phyloP scores from a whole-genome alignment of 2,113 vertebrate species.

The Sinocyclocheilus rhinocerous region DNA sequence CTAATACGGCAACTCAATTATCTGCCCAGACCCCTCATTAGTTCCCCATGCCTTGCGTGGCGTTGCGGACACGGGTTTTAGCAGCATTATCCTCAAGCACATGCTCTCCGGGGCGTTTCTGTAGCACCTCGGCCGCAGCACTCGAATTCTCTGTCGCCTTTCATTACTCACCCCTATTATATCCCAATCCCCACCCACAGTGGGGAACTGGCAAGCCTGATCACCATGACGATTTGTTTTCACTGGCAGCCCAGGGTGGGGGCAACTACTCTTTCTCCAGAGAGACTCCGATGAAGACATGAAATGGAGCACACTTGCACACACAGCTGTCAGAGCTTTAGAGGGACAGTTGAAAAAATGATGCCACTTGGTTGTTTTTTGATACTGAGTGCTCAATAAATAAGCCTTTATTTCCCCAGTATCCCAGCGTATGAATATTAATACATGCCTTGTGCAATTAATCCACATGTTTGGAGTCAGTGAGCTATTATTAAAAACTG shows the following conservation, averaged over 20 bases:
- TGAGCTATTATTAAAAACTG: constrained; percentile 3
- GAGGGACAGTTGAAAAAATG: constrained; percentile 15
- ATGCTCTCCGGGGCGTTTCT: constrained; percentile 49
- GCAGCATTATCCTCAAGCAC: constrained; percentile 54
- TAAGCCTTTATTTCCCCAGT: constrained; percentile 1
- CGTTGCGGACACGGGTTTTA: constrained; percentile 43
- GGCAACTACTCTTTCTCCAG: constrained; percentile 17
- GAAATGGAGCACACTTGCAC: constrained; percentile 33
- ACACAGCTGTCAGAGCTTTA: constrained; percentile 28
- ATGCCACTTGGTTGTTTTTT: neutral
- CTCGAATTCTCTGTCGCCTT: constrained; percentile 54
- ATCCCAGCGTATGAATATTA: constrained; percentile 25
- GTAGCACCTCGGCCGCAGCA: constrained; percentile 36
- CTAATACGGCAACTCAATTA: constrained; percentile 51
- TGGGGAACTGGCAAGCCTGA: constrained; percentile 43
- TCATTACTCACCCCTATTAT: constrained; percentile 59
- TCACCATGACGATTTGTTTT: constrained; percentile 55
- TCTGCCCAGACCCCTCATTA: constrained; percentile 32
- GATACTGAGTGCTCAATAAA: constrained; percentile 21
- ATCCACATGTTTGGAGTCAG: neutral
- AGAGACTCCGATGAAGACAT: constrained; percentile 53
- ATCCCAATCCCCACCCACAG: constrained; percentile 53
- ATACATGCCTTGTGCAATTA: neutral
- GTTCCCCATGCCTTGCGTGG: constrained; percentile 8
- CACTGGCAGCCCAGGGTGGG: constrained; percentile 45